A percentile compares a stretch with the other conserved stretches of the same genome.
These are phyloP conservation scores for Synergus itoensis DNA, from an alignment of 2,888 invertebrate genomes.

Conservation along the genomic window DNA sequence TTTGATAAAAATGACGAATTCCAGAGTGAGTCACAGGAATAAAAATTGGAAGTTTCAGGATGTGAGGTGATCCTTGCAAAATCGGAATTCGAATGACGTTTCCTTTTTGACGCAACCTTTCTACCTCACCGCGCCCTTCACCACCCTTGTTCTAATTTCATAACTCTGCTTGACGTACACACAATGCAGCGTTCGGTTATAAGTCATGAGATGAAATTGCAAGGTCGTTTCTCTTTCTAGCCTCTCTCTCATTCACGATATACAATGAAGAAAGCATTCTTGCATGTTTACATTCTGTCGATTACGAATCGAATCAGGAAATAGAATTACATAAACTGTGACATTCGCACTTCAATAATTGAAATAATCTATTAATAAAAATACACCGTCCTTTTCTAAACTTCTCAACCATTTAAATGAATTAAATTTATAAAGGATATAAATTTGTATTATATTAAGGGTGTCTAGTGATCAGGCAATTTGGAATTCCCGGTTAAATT, in stretches of 20 bases:
- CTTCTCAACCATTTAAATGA: too few species aligned
- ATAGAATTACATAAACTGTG: constrained; percentile 26
- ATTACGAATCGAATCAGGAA: constrained; percentile 38
- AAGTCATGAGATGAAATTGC: constrained; percentile 43
- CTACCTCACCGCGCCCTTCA: constrained; percentile 38
- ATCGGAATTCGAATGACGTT: constrained; percentile 42
- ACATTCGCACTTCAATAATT: neutral
- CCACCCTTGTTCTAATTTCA: constrained; percentile 37
- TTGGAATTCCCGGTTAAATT: too few species aligned
- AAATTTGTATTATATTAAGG: too few species aligned
- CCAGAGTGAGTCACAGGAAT: constrained; percentile 17
- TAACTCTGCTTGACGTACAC: constrained; percentile 35
- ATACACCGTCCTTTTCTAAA: too few species aligned
- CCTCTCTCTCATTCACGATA: constrained; percentile 8
- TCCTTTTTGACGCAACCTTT: constrained; percentile 37
- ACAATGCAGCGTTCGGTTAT: constrained; percentile 30
- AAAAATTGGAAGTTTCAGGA: constrained; percentile 38
- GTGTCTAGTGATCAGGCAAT: too few species aligned
- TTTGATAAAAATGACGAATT: neutral
- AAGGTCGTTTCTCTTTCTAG: constrained; percentile 44
- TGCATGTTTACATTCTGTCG: constrained; percentile 30
- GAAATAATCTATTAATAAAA: too few species aligned
- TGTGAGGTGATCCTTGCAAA: constrained; percentile 37
- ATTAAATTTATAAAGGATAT: too few species aligned
- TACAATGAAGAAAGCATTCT: constrained; percentile 41